Base-by-base conservation (phyloP, 2,797 vertebrate species). In the Pelobates cultripes region DNA sequence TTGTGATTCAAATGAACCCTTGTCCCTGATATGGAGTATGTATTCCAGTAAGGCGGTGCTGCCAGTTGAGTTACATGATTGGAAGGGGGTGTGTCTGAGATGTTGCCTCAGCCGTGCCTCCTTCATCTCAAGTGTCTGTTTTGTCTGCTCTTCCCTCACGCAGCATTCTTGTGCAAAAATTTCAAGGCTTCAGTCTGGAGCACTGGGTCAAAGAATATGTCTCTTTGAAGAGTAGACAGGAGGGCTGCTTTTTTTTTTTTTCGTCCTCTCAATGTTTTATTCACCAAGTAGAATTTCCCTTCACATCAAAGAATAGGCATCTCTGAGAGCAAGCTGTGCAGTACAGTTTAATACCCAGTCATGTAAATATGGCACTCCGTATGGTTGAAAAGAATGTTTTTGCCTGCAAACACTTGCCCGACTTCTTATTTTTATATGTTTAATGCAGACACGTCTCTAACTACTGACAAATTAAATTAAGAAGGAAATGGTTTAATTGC, bases 71-170 rank as follows among this genome's bases (percentile, higher is more conserved):
- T 81, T 87, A 84, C 74, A 60, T 89, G 85, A 86, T 87, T 86
- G 83, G 87, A 84, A 88, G 86, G 90, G 90, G 89, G 82, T 92
- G 89, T 92, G 87, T 86, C 91, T 93, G 88, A 85, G 63, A 84
- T 86, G 84, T 88, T 90, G 88, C 86, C 90, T 90, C 86, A 88
- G 85, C 90, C 77, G 92, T 87, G 87, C 87, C 92, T 88, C 86
- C 88, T 85, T 87, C 89, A 89, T 91, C 91, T 91, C 86, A 90
- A 97, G 94, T 95, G 92, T 95, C 94, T 97, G 94, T 96, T 98
- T 96, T 97, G 95, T 97, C 95, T 97, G 94, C 87, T 86, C 90
- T 93, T 90, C 91, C 91, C 92, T 96, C 88, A 45, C 80, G 89
- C 85, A 90, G 90, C 88, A 90, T 93, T 92, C 94, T 94, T 92